A percentile compares a stretch with the other conserved stretches of the same genome.
Evolutionary conservation across 2,113 vertebrate species (phyloP).

Genomic region (Anguilla japonica): DNA sequence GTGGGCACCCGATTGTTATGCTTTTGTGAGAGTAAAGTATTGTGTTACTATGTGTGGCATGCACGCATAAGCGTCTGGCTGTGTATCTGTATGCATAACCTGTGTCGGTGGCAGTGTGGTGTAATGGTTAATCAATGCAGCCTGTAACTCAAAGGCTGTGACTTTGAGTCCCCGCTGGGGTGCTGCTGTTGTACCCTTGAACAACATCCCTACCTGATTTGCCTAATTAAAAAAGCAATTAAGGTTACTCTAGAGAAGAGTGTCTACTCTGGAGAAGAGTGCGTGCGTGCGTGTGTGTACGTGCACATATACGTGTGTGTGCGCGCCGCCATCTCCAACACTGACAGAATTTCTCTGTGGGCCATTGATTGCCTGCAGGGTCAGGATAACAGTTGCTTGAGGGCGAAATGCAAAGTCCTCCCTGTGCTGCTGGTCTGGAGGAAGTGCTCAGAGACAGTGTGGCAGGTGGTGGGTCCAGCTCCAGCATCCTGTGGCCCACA

Average conservation of each 20-base stretch:
- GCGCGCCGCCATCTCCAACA: neutral
- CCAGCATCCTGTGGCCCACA: slow-evolving; percentile 18
- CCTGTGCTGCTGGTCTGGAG: neutral
- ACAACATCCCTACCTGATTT: too few relatives aligned
- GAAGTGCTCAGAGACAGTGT: neutral
- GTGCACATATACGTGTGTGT: neutral
- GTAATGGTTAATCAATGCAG: too few relatives aligned
- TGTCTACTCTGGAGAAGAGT: neutral
- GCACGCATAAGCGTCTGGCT: neutral
- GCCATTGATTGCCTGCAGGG: neutral
- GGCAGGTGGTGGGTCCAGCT: neutral
- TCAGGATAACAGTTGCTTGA: neutral
- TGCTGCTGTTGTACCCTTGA: too few relatives aligned
- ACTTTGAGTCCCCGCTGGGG: too few relatives aligned
- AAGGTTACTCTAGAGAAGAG: too few relatives aligned
- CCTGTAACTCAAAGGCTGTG: too few relatives aligned
- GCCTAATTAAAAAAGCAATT: too few relatives aligned
- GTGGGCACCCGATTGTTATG: neutral
- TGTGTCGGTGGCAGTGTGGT: neutral
- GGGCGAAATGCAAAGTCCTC: neutral
- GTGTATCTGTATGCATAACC: neutral
- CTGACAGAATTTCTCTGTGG: neutral
- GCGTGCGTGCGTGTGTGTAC: neutral
- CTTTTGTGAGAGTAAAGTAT: neutral
- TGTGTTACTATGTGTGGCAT: neutral